Evolutionary conservation across 2,888 invertebrate species (phyloP), one percentile per base, ranked within the genome.

Genomic region (Drosophila neutralis): DNA sequence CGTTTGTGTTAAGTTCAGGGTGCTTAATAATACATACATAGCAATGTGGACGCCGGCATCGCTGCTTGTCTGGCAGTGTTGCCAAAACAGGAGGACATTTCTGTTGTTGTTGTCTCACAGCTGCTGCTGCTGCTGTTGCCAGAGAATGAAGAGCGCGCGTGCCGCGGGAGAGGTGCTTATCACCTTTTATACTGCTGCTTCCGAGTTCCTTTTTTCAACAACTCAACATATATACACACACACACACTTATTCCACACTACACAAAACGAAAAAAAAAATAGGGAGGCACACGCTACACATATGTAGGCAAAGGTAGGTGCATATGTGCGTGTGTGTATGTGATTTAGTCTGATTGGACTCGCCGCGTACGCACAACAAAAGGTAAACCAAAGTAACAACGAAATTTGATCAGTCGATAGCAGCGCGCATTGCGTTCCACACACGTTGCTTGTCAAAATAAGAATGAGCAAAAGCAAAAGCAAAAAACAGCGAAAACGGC

Each of bases 381-480:
- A 61, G 48, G 67, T 68, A 60, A 79, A 74, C 81, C 80, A 76
- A 76, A 76, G 67, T 67, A 76, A 76, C 48, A 67, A 61, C 66
- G 76, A 78, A 79, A 79, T 74, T 69, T 66, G 69, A 80, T 69
- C 82, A 64, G 57, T 69, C 56, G 59, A 72, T 57, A 57, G 59
- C 36, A 62, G 78, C 65, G 69, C 66, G 75, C 49, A 82, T 67
- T 72, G 67, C 77, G 73, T 73, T 78, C 78, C 79, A 70, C 82
- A 82, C 85, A 82, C 80, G 84, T 73, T 72, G 87, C 82, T 83
- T 79, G 76, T 80, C 90, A 78, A 88, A 88, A 78, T 77, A 83
- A 83, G 81, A 87, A 87, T 87, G 87, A 87, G 89, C 90, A 74
- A 81, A 69, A 63, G 67, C 88, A 74, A 76, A 71, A 65, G 67